A percentile compares a stretch with the other conserved stretches of the same genome.
These are phyloP conservation scores for Nesospiza acunhae DNA, from an alignment of 2,113 vertebrate species.

Conservation along the genomic window DNA sequence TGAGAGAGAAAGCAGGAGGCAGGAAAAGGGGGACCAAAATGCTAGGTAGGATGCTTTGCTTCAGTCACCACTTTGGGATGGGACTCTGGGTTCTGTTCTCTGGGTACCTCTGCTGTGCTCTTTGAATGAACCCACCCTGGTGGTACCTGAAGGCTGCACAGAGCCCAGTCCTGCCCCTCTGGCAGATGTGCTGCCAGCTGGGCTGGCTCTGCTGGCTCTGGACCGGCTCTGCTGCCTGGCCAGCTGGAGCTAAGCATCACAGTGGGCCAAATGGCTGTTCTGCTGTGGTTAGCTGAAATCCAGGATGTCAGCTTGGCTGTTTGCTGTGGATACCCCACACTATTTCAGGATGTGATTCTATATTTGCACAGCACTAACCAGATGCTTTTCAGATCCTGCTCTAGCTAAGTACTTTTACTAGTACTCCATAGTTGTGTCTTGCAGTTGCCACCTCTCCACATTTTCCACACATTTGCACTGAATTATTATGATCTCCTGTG, in stretches of 20 bases:
- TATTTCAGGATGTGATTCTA: background rate
- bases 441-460: background rate
- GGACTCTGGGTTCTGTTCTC: background rate
- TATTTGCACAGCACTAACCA: background rate
- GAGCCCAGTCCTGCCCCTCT: background rate
- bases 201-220: background rate
- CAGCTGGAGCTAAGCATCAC: background rate
- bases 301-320: background rate
- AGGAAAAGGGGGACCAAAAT: background rate
- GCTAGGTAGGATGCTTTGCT: background rate
- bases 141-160: background rate
- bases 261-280: background rate
- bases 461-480: background rate
- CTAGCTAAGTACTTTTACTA: background rate
- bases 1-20: background rate
- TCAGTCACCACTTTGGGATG: background rate
- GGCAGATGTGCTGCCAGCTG: background rate
- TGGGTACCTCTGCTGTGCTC: background rate
- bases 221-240: background rate
- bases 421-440: background rate
- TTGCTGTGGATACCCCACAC: background rate
- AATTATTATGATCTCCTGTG: background rate
- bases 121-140: rapidly evolving
- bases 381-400: background rate
- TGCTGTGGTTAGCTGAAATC: background rate